Evolutionary conservation across 1,140 invertebrate species (phyloP), one percentile per base, ranked within the genome.

Genomic region (Zaprionus capensis): DNA sequence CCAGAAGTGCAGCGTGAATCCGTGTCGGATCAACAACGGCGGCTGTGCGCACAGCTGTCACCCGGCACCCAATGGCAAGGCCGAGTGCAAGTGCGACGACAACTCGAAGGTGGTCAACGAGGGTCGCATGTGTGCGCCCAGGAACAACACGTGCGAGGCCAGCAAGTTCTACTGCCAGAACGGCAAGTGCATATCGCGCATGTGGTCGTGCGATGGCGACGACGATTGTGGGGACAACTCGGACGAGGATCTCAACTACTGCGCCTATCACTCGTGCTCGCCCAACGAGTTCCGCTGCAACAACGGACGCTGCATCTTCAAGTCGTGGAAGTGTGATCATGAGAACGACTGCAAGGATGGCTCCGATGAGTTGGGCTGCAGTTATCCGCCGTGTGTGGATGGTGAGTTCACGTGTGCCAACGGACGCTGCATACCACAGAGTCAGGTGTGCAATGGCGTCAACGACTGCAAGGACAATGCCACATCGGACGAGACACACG

Each of bases 21-120:
- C 97, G 0, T 99, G 99, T 92, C 94, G 95, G 2, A 96, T 98
- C 2, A 97, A 97, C 83, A 99, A 99, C 91, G 99, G 99, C 3
- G 99, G 99, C 0, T 99, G 99, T 92, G 97, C 97, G 2, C 97
- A 99, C 67, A 97, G 97, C 74, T 99, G 98, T 92, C 98, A 99
- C 92, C 97, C 98, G 2, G 96, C 96, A 15, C 94, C 95, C 0
- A 97, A 98, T 81, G 96, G 95, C 63, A 96, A 96, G 12, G 95
- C 96, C 0, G 97, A 99, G 91, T 98, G 98, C 92, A 96, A 96
- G 75, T 98, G 98, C 88, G 96, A 98, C 74, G 96, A 97, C 57
- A 96, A 95, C 75, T 96, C 95, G 4, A 97, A 98, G 91, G 93
- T 99, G 1, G 98, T 98, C 0, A 98, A 99, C 91, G 98, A 98